Evolutionary conservation across 2,113 vertebrate species (phyloP).

Genomic region (Rattus norvegicus): GRCr8 NC_086027.1:52843001-52843500

Average conservation of each 20-base stretch:
- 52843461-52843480: no score
- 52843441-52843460: no score
- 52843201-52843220: neutral
- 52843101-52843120: neutral
- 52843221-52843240: neutral
- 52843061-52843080: neutral
- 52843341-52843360: neutral
- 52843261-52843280: neutral
- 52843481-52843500: no score
- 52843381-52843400: conserved; percentile 17
- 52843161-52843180: neutral
- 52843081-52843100: neutral
- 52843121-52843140: neutral
- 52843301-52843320: no score
- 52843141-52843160: neutral
- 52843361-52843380: neutral
- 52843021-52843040: neutral
- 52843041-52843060: neutral
- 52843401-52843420: neutral
- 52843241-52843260: neutral
- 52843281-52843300: neutral
- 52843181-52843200: neutral
- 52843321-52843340: conserved; percentile 22
- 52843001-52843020: conserved; percentile 20
- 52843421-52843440: no score